Percentiles rank a stretch among this genome's conserved stretches.
Conservation (phyloP, 2,797 vertebrate genomes). For the Molothrus ater region DNA sequence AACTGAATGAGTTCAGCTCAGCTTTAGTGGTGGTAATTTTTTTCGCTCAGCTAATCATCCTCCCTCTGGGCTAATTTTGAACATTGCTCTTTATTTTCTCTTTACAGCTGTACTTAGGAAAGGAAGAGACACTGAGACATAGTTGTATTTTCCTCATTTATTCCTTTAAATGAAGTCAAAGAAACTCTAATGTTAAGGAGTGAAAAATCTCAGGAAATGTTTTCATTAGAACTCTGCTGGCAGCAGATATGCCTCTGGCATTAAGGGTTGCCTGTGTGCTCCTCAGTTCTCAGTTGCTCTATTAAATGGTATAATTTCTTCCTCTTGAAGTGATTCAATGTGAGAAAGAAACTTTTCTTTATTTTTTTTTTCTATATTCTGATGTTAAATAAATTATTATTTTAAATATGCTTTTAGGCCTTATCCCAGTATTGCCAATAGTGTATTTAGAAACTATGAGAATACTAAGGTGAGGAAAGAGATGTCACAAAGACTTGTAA, state of each 20-base stretch:
- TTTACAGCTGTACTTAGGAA: background rate
- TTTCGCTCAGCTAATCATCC: background rate
- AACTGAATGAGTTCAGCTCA: background rate
- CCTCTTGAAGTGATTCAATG: background rate
- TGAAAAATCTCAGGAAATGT: background rate
- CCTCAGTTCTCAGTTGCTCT: background rate
- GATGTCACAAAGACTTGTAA: background rate
- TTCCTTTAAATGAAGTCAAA: constrained; percentile 28
- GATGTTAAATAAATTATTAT: background rate
- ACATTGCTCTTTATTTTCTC: constrained; percentile 12
- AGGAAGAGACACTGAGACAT: background rate
- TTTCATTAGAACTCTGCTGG: constrained; percentile 35
- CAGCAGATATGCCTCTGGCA: background rate
- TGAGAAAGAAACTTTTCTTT: background rate
- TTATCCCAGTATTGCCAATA: background rate
- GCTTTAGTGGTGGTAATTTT: background rate
- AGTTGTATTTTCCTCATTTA: background rate
- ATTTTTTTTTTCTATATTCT: background rate
- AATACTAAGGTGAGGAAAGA: background rate
- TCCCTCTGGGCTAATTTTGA: constrained; percentile 9
- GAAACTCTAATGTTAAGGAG: background rate
- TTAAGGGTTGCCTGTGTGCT: background rate
- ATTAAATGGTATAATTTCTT: background rate
- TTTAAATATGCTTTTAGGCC: background rate
- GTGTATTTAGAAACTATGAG: background rate